Base-by-base conservation (phyloP, 1,140 invertebrate species). In the Sesamia nonagrioides region DNA sequence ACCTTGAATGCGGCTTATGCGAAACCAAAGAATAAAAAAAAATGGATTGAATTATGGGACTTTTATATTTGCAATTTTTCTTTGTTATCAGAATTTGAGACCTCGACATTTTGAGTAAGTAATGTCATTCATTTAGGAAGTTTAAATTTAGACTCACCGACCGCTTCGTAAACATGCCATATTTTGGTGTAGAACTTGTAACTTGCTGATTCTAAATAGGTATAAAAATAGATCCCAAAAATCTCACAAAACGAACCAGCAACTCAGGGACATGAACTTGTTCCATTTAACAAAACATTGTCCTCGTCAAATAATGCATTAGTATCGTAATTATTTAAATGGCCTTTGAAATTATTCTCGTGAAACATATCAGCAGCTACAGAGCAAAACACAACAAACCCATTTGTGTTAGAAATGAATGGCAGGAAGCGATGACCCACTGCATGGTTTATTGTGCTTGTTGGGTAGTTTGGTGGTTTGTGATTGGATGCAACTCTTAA, bases 381-480 rank as follows among this genome's bases (percentile, higher is more conserved):
- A 1, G 18, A 45, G 11, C 42, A 13, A 48, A 48, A 68, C 63
- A 68, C 15, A 5, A 27, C 40, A 48, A 15, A 27, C 11, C 40
- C 18, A 68, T 68, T 68, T 68, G 17, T 48, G 17, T 68, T 45
- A 48, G 17, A 68, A 48, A 68, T 68, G 63, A 68, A 68, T 68
- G 21, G 40, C 63, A 68, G 63, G 63, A 68, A 68, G 63, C 63
- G 40, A 68, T 68, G 63, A 45, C 63, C 63, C 18, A 68, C 11
- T 68, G 63, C 11, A 15, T 48, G 13, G 18, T 61, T 6, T 37
- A 37, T 61, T 61, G 58, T 61, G 42, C 13, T 27, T 27, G 27
- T 27, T 27, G 27, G 7, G 11, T 68, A 48, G 35, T 27, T 13
- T 5, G 2, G 2, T 18, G n/a, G 8, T 68, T 68, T 48, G 60